Evolutionary conservation across 2,888 invertebrate species (phyloP).

Genomic region (Rapana venosa): DNA sequence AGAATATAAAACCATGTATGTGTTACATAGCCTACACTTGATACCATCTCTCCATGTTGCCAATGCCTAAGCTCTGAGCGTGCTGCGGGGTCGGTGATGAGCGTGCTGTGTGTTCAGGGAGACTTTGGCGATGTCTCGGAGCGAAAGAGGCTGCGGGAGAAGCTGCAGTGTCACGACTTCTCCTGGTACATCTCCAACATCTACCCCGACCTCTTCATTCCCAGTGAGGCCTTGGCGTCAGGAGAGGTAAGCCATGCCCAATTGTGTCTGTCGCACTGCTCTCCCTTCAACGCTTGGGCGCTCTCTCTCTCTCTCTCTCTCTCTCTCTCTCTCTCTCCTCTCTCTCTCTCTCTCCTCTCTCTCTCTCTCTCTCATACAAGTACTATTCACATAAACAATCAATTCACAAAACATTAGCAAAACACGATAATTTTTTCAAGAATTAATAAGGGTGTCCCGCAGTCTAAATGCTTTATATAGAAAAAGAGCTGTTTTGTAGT

Average conservation of each 20-base stretch:
- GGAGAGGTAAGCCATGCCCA: slow-evolving; percentile 91
- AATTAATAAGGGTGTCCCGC: no score
- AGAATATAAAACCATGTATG: no score
- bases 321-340: not conserved
- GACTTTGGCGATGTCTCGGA: slow-evolving; percentile 95
- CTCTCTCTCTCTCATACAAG: no score
- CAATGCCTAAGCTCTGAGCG: no score
- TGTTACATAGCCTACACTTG: no score
- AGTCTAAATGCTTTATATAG: no score
- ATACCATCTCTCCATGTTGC: no score
- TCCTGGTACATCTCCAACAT: slow-evolving; percentile 99
- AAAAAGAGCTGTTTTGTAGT: no score
- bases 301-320: not conserved
- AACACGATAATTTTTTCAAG: no score
- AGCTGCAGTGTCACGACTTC: slow-evolving; percentile 95
- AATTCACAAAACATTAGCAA: no score
- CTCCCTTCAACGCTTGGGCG: not conserved
- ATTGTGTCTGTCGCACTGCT: not conserved
- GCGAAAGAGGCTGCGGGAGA: slow-evolving; percentile 88
- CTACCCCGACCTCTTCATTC: slow-evolving; percentile 98
- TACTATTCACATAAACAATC: no score
- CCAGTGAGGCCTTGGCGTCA: slow-evolving; percentile 93
- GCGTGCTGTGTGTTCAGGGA: slow-evolving; percentile 82
- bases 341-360: not conserved
- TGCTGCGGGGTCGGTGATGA: no score